phyloP scores from a whole-genome alignment of 2,888 invertebrate species.

The Nipponacmea schrenckii region DNA sequence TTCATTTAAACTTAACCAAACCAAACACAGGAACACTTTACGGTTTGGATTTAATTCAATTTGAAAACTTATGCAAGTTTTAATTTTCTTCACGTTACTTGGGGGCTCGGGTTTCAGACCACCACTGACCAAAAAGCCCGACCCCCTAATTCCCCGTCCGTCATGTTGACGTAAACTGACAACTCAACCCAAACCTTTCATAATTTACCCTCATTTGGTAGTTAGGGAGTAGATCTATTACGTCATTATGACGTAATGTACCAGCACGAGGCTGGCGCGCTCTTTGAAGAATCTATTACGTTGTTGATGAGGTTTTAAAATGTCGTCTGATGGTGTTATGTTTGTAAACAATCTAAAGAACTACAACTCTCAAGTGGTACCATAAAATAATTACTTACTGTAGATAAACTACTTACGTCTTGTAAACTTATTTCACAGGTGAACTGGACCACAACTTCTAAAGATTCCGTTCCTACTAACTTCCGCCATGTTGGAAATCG shows the following conservation, averaged over 20 bases:
- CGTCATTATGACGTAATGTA: not conserved
- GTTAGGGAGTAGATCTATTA: not conserved
- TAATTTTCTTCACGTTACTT: too few relatives aligned
- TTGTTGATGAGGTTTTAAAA: not conserved
- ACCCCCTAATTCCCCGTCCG: too few relatives aligned
- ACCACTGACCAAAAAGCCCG: too few relatives aligned
- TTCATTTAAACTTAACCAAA: too few relatives aligned
- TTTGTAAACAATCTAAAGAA: not conserved
- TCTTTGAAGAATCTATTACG: constrained; percentile 6
- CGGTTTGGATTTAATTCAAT: too few relatives aligned
- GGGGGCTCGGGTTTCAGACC: too few relatives aligned
- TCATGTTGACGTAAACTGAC: not conserved
- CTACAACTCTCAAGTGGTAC: not conserved
- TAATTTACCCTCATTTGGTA: not conserved
- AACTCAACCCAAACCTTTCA: not conserved
- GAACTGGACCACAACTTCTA: not conserved
- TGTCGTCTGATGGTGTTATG: not conserved
- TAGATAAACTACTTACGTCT: not conserved
- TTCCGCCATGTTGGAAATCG: not conserved
- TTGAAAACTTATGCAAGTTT: too few relatives aligned
- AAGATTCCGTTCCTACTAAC: not conserved
- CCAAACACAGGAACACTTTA: too few relatives aligned
- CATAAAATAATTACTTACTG: not conserved
- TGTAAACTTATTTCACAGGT: not conserved
- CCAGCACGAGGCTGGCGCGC: not conserved